These are phyloP conservation scores for Ptyas mucosa DNA, from an alignment of 2,113 vertebrate genomes.

Conservation along the genomic window DNA sequence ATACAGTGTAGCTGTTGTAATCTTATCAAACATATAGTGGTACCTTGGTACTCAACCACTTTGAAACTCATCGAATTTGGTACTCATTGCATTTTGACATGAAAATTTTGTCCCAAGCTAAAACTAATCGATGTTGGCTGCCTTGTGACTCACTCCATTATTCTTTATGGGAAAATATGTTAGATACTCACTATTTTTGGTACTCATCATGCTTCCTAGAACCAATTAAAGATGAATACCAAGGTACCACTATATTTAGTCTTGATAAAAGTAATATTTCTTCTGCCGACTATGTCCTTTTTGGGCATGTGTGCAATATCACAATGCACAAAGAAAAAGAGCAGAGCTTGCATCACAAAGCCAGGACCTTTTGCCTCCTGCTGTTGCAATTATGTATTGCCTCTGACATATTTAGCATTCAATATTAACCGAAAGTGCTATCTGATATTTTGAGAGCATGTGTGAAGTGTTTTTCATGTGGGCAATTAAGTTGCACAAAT, in stretches of 20 bases:
- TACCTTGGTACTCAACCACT: background rate
- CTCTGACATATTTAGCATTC: background rate
- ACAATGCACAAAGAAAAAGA: background rate
- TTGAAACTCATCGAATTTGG: background rate
- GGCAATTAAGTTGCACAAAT: background rate
- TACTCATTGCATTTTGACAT: background rate
- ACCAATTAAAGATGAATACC: background rate
- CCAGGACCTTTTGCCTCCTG: background rate
- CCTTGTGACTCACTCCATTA: background rate
- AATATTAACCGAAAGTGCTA: background rate
- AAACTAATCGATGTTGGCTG: background rate
- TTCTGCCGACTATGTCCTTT: background rate
- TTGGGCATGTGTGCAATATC: background rate
- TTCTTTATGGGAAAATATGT: background rate
- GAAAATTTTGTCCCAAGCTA: background rate
- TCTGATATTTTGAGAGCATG: background rate
- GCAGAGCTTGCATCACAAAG: background rate
- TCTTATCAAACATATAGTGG: background rate
- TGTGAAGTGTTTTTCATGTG: background rate
- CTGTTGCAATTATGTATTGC: background rate
- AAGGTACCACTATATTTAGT: background rate
- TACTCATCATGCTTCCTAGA: background rate
- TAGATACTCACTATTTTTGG: background rate
- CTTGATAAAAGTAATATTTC: background rate
- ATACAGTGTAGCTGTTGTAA: background rate